These are phyloP conservation scores for Ips typographus DNA, from an alignment of 1,140 invertebrate species.

Conservation along the genomic window DNA sequence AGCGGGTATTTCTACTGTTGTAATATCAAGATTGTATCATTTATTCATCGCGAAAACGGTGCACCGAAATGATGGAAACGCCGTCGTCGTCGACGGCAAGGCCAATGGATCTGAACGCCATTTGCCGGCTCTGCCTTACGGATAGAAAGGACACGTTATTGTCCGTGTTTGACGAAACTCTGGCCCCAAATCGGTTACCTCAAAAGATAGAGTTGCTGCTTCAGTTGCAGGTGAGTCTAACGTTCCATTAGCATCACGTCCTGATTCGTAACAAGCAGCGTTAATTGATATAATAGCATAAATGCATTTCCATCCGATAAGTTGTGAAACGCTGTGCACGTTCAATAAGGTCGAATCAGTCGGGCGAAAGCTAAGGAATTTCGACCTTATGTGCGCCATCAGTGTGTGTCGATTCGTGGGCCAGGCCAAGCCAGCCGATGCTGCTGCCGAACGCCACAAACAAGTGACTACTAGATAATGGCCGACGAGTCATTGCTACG, in stretches of 20 bases:
- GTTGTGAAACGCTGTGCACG: background rate
- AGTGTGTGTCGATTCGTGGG: background rate
- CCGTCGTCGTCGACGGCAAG: background rate
- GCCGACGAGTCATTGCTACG: too few relatives aligned
- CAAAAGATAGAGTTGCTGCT: slow-evolving; percentile 42
- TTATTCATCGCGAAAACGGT: background rate
- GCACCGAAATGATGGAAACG: slow-evolving; percentile 1
- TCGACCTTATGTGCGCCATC: slow-evolving; percentile 15
- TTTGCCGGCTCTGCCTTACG: slow-evolving; percentile 46
- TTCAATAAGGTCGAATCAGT: background rate
- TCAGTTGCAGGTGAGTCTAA: slow-evolving; percentile 43
- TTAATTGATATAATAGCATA: too few relatives aligned
- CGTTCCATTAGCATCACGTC: background rate
- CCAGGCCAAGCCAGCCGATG: too few relatives aligned
- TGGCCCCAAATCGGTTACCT: slow-evolving; percentile 33
- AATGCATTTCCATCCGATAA: too few relatives aligned
- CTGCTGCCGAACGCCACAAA: too few relatives aligned
- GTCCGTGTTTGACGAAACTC: slow-evolving; percentile 43
- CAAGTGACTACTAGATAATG: too few relatives aligned
- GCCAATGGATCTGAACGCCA: slow-evolving; percentile 12
- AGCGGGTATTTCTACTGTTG: too few relatives aligned
- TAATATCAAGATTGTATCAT: too few relatives aligned
- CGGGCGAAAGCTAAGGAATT: slow-evolving; percentile 6
- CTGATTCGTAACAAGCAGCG: background rate
- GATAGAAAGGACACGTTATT: slow-evolving; percentile 43